Conservation (phyloP, 2,888 invertebrate genomes). For the Tubulanus polymorphus region DNA sequence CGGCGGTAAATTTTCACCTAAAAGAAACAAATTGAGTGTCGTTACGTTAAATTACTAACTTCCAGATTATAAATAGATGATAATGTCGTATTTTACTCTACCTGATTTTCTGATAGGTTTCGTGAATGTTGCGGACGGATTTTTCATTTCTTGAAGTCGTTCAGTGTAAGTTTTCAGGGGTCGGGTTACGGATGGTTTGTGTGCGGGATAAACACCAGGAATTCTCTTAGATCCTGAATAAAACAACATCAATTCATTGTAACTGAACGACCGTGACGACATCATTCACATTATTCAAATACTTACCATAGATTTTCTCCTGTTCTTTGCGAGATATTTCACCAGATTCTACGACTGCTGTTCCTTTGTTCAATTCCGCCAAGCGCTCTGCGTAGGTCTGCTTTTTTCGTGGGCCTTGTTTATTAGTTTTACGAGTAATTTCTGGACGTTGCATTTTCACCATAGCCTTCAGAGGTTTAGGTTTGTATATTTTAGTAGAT, state of each 20-base stretch:
- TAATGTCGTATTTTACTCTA: too few species aligned
- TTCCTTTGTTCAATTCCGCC: constrained; percentile 3
- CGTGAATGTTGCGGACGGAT: too few species aligned
- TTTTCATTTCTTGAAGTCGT: constrained; percentile 43
- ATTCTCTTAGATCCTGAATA: constrained; percentile 22
- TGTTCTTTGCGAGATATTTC: constrained; percentile 24
- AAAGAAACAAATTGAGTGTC: too few species aligned
- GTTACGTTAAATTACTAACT: too few species aligned
- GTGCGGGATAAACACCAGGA: constrained; percentile 13
- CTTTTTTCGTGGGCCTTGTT: constrained; percentile 1
- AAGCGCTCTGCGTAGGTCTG: constrained; percentile 15
- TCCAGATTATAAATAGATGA: too few species aligned
- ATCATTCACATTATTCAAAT: not conserved
- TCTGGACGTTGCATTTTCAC: constrained; percentile 46
- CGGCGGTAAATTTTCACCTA: too few species aligned
- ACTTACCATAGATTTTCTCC: constrained; percentile 33
- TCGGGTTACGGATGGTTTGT: constrained; percentile 19
- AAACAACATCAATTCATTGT: not conserved
- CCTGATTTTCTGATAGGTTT: too few species aligned
- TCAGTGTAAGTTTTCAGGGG: constrained; percentile 44
- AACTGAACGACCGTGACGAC: not conserved
- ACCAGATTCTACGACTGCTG: constrained; percentile 1
- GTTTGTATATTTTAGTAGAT: constrained; percentile 21
- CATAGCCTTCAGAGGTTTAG: constrained; percentile 35
- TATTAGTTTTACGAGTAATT: constrained; percentile 29